Evolutionary conservation across 2,888 invertebrate genomes (phyloP).

Genomic region (Nemapogon koenigi): DNA sequence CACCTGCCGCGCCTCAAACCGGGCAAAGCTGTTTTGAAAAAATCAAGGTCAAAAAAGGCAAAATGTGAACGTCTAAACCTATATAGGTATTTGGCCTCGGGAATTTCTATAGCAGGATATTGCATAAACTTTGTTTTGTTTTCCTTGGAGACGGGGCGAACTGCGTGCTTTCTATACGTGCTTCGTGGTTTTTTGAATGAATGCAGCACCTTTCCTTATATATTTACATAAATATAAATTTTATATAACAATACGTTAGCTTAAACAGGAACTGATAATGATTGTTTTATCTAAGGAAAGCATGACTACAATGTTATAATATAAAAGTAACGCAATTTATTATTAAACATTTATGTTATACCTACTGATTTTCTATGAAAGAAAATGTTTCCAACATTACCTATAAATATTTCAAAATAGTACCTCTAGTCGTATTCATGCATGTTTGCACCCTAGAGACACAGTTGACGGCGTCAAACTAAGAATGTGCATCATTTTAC

Average conservation of each 20-base stretch:
- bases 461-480: slow-evolving; percentile 7
- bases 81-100: slow-evolving; percentile 44
- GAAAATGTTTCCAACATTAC: no score
- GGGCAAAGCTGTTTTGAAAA: slow-evolving; percentile 42
- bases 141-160: slow-evolving; percentile 38
- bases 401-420: background rate
- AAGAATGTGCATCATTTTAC: slow-evolving; percentile 37
- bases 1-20: slow-evolving; percentile 57
- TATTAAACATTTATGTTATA: no score
- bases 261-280: slow-evolving; percentile 10
- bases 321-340: no score
- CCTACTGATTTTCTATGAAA: no score
- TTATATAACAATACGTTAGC: slow-evolving; percentile 8
- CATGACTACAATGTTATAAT: no score
- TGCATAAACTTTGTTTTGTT: slow-evolving; percentile 62
- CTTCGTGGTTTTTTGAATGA: no score
- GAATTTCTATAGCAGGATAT: slow-evolving; percentile 52
- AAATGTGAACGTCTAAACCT: slow-evolving; percentile 35
- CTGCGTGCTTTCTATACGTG: slow-evolving; percentile 53
- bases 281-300: no score
- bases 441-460: background rate
- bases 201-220: no score
- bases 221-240: no score
- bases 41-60: slow-evolving; percentile 53
- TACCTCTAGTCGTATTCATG: background rate